Evolutionary conservation across 2,888 invertebrate genomes (phyloP), one percentile per base, ranked within the genome.

Genomic region (Gastrophysa polygoni): DNA sequence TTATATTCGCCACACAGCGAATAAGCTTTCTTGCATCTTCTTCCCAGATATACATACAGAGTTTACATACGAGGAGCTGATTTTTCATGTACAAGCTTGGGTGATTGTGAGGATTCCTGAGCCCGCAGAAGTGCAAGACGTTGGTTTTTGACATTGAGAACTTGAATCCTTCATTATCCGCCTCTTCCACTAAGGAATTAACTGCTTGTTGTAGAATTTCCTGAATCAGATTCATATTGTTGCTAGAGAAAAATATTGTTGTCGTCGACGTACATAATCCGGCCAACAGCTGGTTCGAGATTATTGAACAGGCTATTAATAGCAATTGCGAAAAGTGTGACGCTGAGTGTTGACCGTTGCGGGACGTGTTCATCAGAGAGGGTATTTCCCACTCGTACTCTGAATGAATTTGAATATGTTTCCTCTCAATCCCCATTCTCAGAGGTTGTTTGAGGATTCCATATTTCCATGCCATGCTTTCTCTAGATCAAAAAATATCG

Each of bases 171-270:
- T n/a, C 2, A n/a, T 44, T 44, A 8, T 44, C 44, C 5, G 44
- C 8, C 14, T 18, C 10, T n/a, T 44, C 44, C 14, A 44, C 11
- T 8, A 32, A 11, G 8, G 32, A 5, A 32, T 32, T 8, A 2
- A 32, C 11, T 2, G 32, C 32, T 44, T 44, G 44, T 18, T 44
- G 44, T 44, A n/a, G 14, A 10, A 16, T 44, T n/a, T 18, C 44
- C n/a, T 44, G 8, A 44, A 44, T 44, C 14, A 16, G 44, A 44
- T 44, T 44, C 14, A 17, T 44, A 43, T 43, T 11, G 43, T 43
- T 11, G 43, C 43, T 43, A 43, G 16, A 43, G 43, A 43, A 43
- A 43, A 44, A 44, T 44, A 44, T 44, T 44, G 44, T 44, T 32
- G 32, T 32, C 32, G 32, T 32, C 32, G 11, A 32, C 32, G 32